Conservation (phyloP, 2,797 vertebrate genomes). For the Bradypus variegatus region DNA sequence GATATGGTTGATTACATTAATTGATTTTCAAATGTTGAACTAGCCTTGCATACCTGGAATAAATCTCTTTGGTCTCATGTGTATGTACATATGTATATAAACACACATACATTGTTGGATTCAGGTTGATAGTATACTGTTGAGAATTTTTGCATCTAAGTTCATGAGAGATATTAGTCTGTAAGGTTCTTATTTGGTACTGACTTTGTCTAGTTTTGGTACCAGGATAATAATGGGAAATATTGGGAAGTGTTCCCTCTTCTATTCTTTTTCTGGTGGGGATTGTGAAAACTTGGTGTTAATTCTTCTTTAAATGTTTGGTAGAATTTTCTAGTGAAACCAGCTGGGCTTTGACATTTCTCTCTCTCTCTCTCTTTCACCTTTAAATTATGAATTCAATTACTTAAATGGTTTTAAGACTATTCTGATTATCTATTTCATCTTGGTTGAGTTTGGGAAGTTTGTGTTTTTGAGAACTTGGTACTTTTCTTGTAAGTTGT, state of each 20-base stretch:
- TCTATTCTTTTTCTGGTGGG: background rate
- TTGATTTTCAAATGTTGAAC: background rate
- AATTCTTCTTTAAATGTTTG: background rate
- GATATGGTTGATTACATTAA: background rate
- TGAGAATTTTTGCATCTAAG: too few relatives aligned
- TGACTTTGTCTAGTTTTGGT: background rate
- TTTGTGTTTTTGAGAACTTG: background rate
- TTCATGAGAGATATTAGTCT: background rate
- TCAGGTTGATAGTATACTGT: background rate
- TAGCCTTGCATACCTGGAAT: background rate
- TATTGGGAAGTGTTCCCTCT: background rate
- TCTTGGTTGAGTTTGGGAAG: background rate
- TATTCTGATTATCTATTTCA: background rate
- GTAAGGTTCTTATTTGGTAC: background rate
- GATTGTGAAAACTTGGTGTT: background rate
- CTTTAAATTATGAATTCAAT: background rate
- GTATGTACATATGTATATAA: background rate
- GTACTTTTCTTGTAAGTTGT: background rate
- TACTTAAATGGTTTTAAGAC: background rate
- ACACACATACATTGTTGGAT: background rate
- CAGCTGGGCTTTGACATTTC: too few relatives aligned
- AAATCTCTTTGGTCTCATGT: background rate
- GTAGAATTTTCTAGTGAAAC: background rate
- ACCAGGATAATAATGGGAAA: background rate
- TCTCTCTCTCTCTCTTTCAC: background rate